Base-by-base conservation (phyloP, 1,140 invertebrate species). In the Trichomalopsis sarcophagae region DNA sequence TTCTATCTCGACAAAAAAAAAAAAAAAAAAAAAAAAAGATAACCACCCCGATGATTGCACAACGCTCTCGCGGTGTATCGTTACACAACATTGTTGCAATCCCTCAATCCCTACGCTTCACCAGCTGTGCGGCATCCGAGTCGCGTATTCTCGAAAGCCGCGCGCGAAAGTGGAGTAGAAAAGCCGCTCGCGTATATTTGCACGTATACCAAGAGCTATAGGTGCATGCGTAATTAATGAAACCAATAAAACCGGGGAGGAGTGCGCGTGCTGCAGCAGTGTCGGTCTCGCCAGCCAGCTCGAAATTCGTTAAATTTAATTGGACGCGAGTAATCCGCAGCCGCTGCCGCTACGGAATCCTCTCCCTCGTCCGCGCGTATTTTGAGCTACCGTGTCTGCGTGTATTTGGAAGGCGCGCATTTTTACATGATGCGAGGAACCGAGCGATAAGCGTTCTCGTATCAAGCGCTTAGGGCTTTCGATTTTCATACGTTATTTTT, bases 261-360 rank as follows among this genome's bases (percentile, higher is more conserved):
- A 23, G 87, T 87, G 76, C 86, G 27, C 17, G 21, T 62, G 7
- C 21, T 62, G 44, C 44, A 55, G 40, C 9, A 44, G 10, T 44
- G 71, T 36, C 27, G 21, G 33, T 44, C n/a, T 62, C 76, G 9
- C 55, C 36, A 21, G 17, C 9, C 27, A 62, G 80, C 83, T 84
- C 84, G 83, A 89, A 90, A 91, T 93, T 91, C 91, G 91, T 92
- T 93, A 92, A 93, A 92, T 91, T 93, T 92, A 92, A 93, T 91
- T 92, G 91, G 91, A 92, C 89, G 90, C 88, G 87, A 91, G 89
- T 91, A 91, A 92, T 92, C 89, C 88, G 86, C 75, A 69, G 68
- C 86, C 77, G 30, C 21, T 33, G 14, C 66, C n/a, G n/a, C 11
- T 66, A 40, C 33, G 23, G 44, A 47, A 76, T n/a, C 27, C 44